Evolutionary conservation across 2,797 vertebrate genomes (phyloP).

Genomic region (Acomys russatus): DNA sequence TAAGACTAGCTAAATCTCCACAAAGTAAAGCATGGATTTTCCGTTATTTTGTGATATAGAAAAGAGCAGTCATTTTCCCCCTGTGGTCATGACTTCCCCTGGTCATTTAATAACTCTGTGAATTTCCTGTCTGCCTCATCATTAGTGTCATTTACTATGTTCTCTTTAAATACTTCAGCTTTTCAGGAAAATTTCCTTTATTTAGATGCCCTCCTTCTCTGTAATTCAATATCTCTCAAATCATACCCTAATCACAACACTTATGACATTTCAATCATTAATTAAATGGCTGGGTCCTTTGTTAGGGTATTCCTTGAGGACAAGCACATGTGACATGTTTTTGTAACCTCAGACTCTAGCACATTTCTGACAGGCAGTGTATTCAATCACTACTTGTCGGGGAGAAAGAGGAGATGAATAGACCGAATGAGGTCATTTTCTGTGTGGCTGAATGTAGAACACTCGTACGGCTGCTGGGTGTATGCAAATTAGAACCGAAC

Average conservation of each 20-base stretch:
- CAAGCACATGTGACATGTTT: conserved; percentile 69
- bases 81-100: not conserved
- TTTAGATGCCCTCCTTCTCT: not conserved
- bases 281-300: conserved; percentile 43
- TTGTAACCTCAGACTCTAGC: conserved; percentile 72
- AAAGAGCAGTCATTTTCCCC: not conserved
- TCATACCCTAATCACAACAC: conserved; percentile 21
- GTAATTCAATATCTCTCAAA: conserved; percentile 41
- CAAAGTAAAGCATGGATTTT: conserved; percentile 43
- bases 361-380: conserved; percentile 41
- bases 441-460: not conserved
- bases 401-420: not conserved
- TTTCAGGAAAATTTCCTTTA: conserved; percentile 41
- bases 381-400: conserved; percentile 48
- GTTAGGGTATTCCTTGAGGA: conserved; percentile 74
- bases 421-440: conserved; percentile 12
- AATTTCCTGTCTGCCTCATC: conserved; percentile 6
- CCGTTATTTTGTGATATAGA: not conserved
- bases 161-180: conserved; percentile 31
- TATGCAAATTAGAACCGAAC: conserved; percentile 32
- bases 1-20: conserved; percentile 1
- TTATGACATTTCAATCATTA: conserved; percentile 48
- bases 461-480: not conserved
- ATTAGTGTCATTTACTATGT: conserved; percentile 43
- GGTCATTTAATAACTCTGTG: conserved; percentile 25